Base-by-base conservation (phyloP, 2,113 vertebrate species). In the Indicator indicator region DNA sequence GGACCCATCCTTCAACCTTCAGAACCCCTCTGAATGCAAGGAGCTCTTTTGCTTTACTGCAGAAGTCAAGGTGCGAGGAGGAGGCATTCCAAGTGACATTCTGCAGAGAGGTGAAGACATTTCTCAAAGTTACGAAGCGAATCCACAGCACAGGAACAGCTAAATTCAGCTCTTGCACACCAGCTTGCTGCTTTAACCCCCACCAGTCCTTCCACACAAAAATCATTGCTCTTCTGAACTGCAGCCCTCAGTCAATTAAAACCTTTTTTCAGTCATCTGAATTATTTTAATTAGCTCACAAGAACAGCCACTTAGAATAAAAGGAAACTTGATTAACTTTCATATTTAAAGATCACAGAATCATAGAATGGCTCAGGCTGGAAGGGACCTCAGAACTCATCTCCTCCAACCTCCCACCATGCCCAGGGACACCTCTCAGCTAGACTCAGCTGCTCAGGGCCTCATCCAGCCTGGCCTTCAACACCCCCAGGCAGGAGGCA, bases 261-360 rank as follows among this genome's bases (percentile, higher is more conserved):
- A 90, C 52, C 24, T 65, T 95, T 95, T 80, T 86, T 80, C 85
- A 93, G 58, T 81, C 58, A 86, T 68, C 15, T 86, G 69, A 95
- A 94, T 91, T 74, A 91, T 71, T 95, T 97, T 89, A 91, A 95
- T 93, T 91, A 94, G 94, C 52, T 93, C 56, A 82, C 83, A 71
- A 96, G 92, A 95, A 86, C 38, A 88, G 69, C 42, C 76, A 90
- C 72, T 93, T 88, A 44, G 60, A 83, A 30, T 72, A 93, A 96
- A 93, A 97, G 58, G 74, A 72, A 48, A 69, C 17, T 80, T 80
- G 82, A 95, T 95, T 88, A 95, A 95, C 79, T 91, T 89, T 64
- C 38, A 36, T 86, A 70, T 83, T 84, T 82, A 62, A 86, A 96
- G 48, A 60, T 33, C 48, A 11, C 11, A 24, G 21, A 24, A 18